Evolutionary conservation across 2,113 vertebrate species (phyloP).

Genomic region (Sinosuthora webbiana): DNA sequence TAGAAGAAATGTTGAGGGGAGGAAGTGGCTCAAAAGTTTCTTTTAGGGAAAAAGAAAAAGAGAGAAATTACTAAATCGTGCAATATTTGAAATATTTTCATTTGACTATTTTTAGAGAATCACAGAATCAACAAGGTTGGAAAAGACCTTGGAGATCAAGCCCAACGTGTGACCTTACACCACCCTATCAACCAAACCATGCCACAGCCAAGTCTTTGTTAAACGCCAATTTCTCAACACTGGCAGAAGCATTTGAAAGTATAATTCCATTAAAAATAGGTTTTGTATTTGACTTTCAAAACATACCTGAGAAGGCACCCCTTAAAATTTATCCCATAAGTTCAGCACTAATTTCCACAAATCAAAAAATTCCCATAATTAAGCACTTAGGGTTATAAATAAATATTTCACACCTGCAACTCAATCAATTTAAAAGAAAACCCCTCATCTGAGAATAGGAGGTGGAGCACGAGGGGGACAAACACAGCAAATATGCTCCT

Average conservation of each 20-base stretch:
- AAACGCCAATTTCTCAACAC: neutral
- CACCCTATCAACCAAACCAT: neutral
- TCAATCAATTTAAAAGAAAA: neutral
- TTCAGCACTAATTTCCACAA: neutral
- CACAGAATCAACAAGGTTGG: neutral
- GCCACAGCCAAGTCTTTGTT: neutral
- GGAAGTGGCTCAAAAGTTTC: neutral
- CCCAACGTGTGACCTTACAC: neutral
- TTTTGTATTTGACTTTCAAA: neutral
- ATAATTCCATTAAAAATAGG: neutral
- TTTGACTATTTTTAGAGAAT: neutral
- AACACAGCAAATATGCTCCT: neutral
- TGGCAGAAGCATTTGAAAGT: neutral
- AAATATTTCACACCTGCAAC: neutral
- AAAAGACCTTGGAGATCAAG: neutral
- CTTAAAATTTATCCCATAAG: neutral
- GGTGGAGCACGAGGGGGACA: neutral
- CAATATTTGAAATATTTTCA: neutral
- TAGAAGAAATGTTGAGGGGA: fast-evolving
- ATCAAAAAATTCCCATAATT: neutral
- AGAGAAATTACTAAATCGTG: neutral
- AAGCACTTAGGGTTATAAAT: neutral
- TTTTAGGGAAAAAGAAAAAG: neutral
- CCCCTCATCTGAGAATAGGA: neutral
- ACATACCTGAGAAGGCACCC: neutral